phyloP scores from a whole-genome alignment of 2,797 vertebrate genomes.

The Peromyscus aztecus region DNA sequence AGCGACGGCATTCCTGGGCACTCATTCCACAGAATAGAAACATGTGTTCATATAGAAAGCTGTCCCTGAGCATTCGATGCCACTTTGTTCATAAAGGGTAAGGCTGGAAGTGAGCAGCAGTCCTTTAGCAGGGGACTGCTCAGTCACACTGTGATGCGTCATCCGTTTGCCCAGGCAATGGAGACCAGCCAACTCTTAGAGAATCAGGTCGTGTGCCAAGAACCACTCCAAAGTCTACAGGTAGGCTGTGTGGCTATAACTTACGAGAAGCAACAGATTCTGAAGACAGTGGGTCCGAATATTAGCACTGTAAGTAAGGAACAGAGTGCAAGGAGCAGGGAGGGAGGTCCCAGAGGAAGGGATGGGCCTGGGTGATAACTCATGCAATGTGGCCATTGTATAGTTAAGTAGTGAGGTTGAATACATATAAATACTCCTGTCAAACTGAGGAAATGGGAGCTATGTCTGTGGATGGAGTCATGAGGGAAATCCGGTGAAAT shows the following conservation, averaged over 20 bases:
- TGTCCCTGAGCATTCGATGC: background rate
- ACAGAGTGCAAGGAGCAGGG: too few relatives aligned
- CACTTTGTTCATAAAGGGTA: too few relatives aligned
- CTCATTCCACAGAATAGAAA: background rate
- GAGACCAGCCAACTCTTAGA: background rate
- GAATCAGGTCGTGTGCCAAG: background rate
- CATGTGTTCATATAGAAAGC: background rate
- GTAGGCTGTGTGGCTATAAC: background rate
- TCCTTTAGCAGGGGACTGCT: background rate
- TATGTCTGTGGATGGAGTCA: fast-evolving
- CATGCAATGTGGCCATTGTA: background rate
- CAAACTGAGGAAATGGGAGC: background rate
- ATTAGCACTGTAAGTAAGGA: background rate
- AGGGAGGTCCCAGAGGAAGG: background rate
- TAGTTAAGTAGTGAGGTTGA: background rate
- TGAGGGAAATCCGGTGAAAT: background rate
- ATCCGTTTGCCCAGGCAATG: fast-evolving
- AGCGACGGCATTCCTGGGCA: too few relatives aligned
- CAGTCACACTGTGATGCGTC: too few relatives aligned
- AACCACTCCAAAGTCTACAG: background rate
- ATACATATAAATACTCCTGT: fast-evolving
- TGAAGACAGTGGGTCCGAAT: background rate
- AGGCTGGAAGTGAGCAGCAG: background rate
- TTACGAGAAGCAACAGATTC: too few relatives aligned
- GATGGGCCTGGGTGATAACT: too few relatives aligned